Percentiles rank a stretch among this genome's conserved stretches.
phyloP scores from a whole-genome alignment of 2,113 vertebrate species.

The Solenodon paradoxus region DNA sequence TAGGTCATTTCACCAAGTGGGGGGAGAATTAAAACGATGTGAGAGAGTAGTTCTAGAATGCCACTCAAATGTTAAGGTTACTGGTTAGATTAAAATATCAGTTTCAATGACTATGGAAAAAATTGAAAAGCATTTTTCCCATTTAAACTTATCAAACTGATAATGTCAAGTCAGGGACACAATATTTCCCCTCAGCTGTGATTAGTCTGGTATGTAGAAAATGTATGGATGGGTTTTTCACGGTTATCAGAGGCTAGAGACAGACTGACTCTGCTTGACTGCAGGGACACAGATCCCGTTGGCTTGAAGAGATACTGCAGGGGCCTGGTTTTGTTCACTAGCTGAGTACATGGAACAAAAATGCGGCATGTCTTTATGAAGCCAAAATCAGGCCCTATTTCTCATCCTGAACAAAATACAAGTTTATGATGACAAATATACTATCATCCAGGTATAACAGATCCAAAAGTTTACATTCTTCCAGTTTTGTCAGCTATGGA shows the following conservation, averaged over 20 bases:
- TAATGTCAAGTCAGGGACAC: neutral
- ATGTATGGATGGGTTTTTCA: slow-evolving; percentile 3
- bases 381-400: neutral
- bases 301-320: neutral
- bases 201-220: slow-evolving; percentile 40
- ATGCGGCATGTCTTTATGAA: neutral
- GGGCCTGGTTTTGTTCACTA: neutral
- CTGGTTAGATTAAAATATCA: slow-evolving; percentile 34
- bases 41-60: neutral
- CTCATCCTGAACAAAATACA: neutral
- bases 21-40: neutral
- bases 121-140: slow-evolving; percentile 38
- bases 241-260: neutral
- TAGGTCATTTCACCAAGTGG: neutral
- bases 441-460: neutral
- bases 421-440: neutral
- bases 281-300: neutral
- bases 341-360: neutral
- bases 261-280: neutral
- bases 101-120: slow-evolving; percentile 24
- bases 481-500: neutral
- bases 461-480: neutral
- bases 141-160: slow-evolving; percentile 48
- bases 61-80: neutral
- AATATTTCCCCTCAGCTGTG: neutral